Base-by-base conservation (phyloP, 1,140 invertebrate genomes). In the Wasmannia auropunctata region DNA sequence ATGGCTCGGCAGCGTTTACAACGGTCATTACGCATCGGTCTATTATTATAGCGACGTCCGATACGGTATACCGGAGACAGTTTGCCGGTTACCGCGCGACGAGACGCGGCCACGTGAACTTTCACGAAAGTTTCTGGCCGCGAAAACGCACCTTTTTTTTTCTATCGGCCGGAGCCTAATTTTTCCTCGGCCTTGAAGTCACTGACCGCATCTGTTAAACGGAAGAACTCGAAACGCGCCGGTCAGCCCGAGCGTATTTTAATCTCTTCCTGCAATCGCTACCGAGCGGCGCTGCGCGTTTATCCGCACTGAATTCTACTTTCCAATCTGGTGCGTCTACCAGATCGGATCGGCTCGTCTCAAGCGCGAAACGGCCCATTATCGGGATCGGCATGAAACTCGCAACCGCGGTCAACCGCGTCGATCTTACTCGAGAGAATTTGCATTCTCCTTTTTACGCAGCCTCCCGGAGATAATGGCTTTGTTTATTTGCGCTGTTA, bases 221-320 rank as follows among this genome's bases (percentile, higher is more conserved):
- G 87, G 86, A 87, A 60, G 31, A 69, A 54, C 72, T 76, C 60
- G 28, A 76, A 77, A 58, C 43, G 40, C 28, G 19, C 25, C 34
- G 63, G 63, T 67, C 86, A 87, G 85, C 69, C 62, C 54, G 16
- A 87, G 72, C 86, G 72, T 75, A 40, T 88, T 65, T 77, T 80
- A 90, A 93, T 92, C 91, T 91, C 60, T 74, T 89, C 85, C 85
- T 65, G 63, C 63, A 90, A 92, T 93, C 88, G 86, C 81, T 62
- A 28, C 37, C 40, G 40, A 67, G n/a, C n/a, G 22, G 49, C 72
- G 62, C 81, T 72, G 70, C 86, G 70, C 86, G 81, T 80, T 75
- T 56, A 79, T 65, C 88, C 90, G 89, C 92, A 86, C 90, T 92
- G 88, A 93, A 92, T 92, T 90, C 88, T 90, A 91, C 90, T 93